These are phyloP conservation scores for Anniella stebbinsi DNA, from an alignment of 2,797 vertebrate genomes.

Conservation along the genomic window DNA sequence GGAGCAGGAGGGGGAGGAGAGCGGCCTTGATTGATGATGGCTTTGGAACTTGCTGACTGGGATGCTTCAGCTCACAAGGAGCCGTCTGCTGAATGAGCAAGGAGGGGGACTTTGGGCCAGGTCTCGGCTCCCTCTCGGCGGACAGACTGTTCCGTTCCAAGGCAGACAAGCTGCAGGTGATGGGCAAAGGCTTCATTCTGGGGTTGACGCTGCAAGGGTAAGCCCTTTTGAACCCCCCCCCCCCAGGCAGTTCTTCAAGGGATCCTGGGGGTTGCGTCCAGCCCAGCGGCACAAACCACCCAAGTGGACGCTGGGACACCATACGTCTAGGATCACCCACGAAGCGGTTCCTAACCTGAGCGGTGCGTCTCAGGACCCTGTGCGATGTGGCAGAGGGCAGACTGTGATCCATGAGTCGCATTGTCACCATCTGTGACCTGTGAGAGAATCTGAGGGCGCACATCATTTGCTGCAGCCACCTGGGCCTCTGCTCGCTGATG, in stretches of 20 bases:
- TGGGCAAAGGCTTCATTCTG: too few species aligned
- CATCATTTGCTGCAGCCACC: too few species aligned
- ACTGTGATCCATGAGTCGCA: too few species aligned
- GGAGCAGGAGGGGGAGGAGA: background rate
- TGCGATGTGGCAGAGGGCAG: too few species aligned
- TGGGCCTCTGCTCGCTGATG: too few species aligned
- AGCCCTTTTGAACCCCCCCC: background rate
- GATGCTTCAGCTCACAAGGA: background rate
- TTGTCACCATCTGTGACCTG: too few species aligned
- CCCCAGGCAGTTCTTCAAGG: too few species aligned
- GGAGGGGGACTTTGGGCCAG: background rate
- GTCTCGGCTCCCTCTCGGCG: background rate
- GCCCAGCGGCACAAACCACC: background rate
- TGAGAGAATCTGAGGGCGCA: too few species aligned
- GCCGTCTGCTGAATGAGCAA: background rate
- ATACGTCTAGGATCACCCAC: background rate
- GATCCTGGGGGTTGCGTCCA: background rate
- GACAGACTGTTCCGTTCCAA: background rate
- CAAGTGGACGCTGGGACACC: background rate
- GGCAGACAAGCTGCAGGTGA: background rate
- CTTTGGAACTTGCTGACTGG: slow-evolving; percentile 8
- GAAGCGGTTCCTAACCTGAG: background rate
- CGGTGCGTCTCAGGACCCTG: too few species aligned
- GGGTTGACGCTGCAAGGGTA: background rate
- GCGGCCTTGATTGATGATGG: slow-evolving; percentile 13